Conservation (phyloP, 2,888 invertebrate species). For the Micoletzkya japonica region DNA sequence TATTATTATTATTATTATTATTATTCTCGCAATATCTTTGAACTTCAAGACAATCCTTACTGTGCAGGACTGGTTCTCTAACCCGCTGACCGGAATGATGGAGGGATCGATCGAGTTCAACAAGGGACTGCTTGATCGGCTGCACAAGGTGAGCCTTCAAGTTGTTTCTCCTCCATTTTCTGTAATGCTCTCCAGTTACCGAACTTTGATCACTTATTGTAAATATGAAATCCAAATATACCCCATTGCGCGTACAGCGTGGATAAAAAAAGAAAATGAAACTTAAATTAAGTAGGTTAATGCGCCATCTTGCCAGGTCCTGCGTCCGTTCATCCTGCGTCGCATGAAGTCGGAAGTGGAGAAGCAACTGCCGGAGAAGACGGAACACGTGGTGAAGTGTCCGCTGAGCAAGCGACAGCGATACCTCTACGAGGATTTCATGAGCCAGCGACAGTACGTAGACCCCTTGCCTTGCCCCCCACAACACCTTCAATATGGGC, state of each 20-base stretch:
- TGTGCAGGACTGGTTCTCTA: slow-evolving; percentile 95
- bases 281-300: neutral
- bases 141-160: slow-evolving; percentile 80
- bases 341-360: slow-evolving; percentile 92
- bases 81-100: slow-evolving; percentile 93
- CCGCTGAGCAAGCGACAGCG: slow-evolving; percentile 91
- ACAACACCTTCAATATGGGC: neutral
- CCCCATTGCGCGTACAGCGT: no score
- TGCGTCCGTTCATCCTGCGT: slow-evolving; percentile 88
- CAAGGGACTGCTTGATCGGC: slow-evolving; percentile 81
- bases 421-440: slow-evolving; percentile 97
- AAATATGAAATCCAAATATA: neutral
- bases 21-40: no score
- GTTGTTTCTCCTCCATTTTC: neutral
- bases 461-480: neutral
- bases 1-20: neutral
- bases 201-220: neutral
- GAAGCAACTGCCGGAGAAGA: slow-evolving; percentile 94
- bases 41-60: no score
- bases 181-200: no score
- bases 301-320: slow-evolving; percentile 71
- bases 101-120: slow-evolving; percentile 89
- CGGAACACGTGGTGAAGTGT: slow-evolving; percentile 91
- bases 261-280: neutral
- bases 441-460: slow-evolving; percentile 78